Evolutionary conservation across 1,140 invertebrate genomes (phyloP).

Genomic region (Drosophila bipectinata): DNA sequence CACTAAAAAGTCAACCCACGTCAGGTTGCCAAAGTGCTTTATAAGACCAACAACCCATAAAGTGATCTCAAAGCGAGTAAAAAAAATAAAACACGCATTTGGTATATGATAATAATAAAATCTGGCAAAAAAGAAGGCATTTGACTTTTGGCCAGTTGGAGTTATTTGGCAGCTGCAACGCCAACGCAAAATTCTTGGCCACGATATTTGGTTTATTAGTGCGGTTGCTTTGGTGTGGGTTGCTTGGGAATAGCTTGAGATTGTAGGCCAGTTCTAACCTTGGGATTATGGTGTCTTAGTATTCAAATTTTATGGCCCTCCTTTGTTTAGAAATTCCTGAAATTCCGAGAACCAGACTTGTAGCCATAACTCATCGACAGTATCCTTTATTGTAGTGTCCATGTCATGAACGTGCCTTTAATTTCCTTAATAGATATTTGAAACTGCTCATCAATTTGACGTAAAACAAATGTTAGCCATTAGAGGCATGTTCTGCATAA

Average conservation of each 20-base stretch:
- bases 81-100: conserved; percentile 18
- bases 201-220: conserved; percentile 53
- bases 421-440: conserved; percentile 72
- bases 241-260: conserved; percentile 14
- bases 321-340: background rate
- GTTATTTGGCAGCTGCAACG: conserved; percentile 36
- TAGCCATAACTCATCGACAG: conserved; percentile 27
- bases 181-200: conserved; percentile 51
- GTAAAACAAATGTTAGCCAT: conserved; percentile 71
- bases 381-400: conserved; percentile 17
- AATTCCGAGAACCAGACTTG: conserved; percentile 34
- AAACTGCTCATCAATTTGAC: conserved; percentile 71
- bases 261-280: conserved; percentile 25
- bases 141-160: conserved; percentile 40
- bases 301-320: background rate
- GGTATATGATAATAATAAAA: conserved; percentile 37
- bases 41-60: conserved; percentile 48
- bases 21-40: conserved; percentile 40
- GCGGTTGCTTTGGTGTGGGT: conserved; percentile 18
- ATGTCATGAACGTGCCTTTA: conserved; percentile 52
- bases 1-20: conserved; percentile 48
- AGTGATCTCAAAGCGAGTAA: conserved; percentile 25
- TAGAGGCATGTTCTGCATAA: conserved; percentile 67
- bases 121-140: conserved; percentile 33
- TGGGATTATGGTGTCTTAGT: conserved; percentile 4